These are phyloP conservation scores for Tubulanus polymorphus DNA, from an alignment of 2,888 invertebrate genomes.

Conservation along the genomic window DNA sequence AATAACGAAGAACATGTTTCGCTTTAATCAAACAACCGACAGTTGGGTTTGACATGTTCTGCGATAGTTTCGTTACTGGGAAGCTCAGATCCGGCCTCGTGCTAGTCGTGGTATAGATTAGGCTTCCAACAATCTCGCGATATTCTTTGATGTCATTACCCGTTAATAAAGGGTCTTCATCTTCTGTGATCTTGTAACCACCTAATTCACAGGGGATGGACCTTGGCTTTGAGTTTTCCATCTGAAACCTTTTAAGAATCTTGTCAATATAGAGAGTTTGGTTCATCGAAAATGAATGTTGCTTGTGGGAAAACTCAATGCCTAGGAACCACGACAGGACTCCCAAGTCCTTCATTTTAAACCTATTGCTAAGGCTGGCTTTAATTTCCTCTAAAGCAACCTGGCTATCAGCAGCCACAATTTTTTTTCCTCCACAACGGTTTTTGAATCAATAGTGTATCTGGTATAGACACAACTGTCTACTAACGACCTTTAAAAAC, in stretches of 20 bases:
- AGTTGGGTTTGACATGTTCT: neutral
- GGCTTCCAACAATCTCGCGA: neutral
- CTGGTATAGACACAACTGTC: neutral
- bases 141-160: neutral
- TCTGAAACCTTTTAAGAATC: neutral
- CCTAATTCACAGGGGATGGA: conserved; percentile 3
- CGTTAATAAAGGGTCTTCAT: neutral
- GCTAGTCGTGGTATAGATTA: conserved; percentile 5
- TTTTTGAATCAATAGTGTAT: neutral
- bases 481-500: neutral
- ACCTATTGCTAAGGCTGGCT: neutral
- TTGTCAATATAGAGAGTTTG: neutral
- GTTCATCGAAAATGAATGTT: neutral
- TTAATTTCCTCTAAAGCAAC: neutral
- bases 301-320: neutral
- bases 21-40: neutral
- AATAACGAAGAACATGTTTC: neutral
- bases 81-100: conserved; percentile 2
- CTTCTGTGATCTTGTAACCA: neutral
- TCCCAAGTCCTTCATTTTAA: conserved; percentile 1
- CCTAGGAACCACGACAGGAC: conserved; percentile 6
- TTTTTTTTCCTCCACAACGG: too few species aligned
- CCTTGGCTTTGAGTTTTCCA: neutral
- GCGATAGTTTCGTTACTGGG: neutral
- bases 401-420: conserved; percentile 3